A percentile compares a stretch with the other conserved stretches of the same genome.
phyloP scores from a whole-genome alignment of 2,113 vertebrate species.

The Laterallus jamaicensis region DNA sequence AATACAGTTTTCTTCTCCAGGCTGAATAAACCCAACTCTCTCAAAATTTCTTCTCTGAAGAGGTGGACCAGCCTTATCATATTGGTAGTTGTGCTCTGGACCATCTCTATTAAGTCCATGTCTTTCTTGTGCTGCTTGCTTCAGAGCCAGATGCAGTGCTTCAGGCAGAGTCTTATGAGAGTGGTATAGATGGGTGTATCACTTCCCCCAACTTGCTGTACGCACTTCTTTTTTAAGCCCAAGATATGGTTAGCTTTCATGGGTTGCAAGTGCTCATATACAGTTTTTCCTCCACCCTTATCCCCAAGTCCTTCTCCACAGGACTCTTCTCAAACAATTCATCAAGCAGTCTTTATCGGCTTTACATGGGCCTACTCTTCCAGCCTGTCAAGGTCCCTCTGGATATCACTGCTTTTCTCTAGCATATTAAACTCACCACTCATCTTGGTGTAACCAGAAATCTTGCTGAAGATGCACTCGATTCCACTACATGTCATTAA shows the following conservation, averaged over 20 bases:
- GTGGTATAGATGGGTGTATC: not conserved
- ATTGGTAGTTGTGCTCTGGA: not conserved
- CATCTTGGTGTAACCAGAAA: not conserved
- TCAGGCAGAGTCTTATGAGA: not conserved
- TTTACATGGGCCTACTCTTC: not conserved
- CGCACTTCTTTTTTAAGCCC: not conserved
- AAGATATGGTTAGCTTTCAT: not conserved
- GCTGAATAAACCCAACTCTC: not conserved
- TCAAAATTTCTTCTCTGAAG: not conserved
- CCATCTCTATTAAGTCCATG: not conserved
- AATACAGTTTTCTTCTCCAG: not conserved
- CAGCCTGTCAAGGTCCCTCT: not conserved
- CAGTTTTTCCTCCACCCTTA: not conserved
- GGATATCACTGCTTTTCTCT: not conserved
- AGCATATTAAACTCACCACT: not conserved
- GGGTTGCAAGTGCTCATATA: not conserved
- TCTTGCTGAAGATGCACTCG: not conserved
- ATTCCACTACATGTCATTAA: not conserved
- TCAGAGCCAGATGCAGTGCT: not conserved
- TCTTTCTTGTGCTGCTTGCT: not conserved
- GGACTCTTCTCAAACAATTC: not conserved
- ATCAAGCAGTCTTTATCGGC: not conserved
- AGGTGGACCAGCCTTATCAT: rapidly evolving
- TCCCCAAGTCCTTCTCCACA: not conserved
- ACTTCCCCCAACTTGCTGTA: not conserved